phyloP scores from a whole-genome alignment of 2,888 invertebrate genomes.

The Plebejus argus region DNA sequence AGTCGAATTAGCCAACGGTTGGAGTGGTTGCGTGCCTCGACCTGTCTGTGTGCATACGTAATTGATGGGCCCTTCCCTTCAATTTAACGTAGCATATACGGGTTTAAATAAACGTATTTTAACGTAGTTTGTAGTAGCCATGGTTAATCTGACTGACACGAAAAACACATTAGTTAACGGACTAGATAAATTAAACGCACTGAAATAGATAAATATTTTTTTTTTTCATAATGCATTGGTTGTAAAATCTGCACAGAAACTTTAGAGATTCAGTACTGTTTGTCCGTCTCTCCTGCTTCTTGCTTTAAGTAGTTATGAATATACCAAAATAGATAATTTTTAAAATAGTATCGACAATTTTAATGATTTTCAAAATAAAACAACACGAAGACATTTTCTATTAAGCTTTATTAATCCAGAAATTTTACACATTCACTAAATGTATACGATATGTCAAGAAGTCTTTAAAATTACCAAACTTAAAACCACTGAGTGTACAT shows the following conservation, averaged over 20 bases:
- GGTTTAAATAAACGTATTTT: slow-evolving; percentile 46
- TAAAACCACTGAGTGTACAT: slow-evolving; percentile 44
- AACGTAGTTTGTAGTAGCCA: slow-evolving; percentile 47
- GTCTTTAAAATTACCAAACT: slow-evolving; percentile 70
- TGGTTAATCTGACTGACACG: slow-evolving; percentile 39
- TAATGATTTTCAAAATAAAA: not conserved
- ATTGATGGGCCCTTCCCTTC: slow-evolving; percentile 62
- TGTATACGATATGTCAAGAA: slow-evolving; percentile 76
- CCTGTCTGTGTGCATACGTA: slow-evolving; percentile 63
- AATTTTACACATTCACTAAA: slow-evolving; percentile 68
- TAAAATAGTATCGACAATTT: too few species aligned
- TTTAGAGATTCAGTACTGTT: not conserved
- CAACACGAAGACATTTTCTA: slow-evolving; percentile 52
- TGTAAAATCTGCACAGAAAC: too few species aligned
- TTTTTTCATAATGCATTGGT: not conserved
- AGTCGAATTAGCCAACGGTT: slow-evolving; percentile 51
- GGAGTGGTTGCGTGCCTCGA: slow-evolving; percentile 55
- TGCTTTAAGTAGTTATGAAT: not conserved
- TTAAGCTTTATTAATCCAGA: slow-evolving; percentile 74
- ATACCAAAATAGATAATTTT: not conserved
- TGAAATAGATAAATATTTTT: not conserved
- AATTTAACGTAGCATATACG: slow-evolving; percentile 52
- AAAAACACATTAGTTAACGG: slow-evolving; percentile 36
- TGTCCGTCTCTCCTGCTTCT: not conserved
- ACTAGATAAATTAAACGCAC: not conserved